Percentiles rank a stretch among this genome's conserved stretches.
phyloP scores from a whole-genome alignment of 1,140 invertebrate genomes.

The Bactericera cockerelli region DNA sequence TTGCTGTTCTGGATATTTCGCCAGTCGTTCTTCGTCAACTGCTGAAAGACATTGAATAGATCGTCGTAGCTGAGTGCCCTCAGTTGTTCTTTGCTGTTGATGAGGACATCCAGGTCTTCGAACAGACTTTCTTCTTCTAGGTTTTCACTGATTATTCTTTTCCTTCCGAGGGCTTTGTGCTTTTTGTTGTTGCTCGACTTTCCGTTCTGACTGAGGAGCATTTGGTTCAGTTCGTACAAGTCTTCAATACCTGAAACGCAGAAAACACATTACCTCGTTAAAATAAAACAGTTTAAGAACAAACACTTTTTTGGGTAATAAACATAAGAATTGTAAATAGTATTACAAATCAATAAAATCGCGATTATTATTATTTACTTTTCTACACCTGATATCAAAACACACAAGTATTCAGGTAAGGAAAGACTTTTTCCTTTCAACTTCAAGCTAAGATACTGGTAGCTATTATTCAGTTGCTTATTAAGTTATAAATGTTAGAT shows the following conservation, averaged over 20 bases:
- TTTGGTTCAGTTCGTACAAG: conserved; percentile 24
- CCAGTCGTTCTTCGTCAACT: conserved; percentile 15
- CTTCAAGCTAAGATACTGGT: too few relatives aligned
- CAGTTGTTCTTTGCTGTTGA: conserved; percentile 6
- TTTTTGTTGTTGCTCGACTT: neutral
- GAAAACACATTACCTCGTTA: too few relatives aligned
- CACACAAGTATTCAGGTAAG: too few relatives aligned
- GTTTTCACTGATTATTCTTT: conserved; percentile 19
- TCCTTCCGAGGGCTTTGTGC: conserved; percentile 8
- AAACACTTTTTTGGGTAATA: too few relatives aligned
- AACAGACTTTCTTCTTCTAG: conserved; percentile 21
- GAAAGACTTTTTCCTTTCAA: too few relatives aligned
- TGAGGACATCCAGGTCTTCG: neutral
- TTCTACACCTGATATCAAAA: too few relatives aligned
- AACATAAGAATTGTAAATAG: too few relatives aligned
- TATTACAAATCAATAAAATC: too few relatives aligned
- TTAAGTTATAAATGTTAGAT: too few relatives aligned
- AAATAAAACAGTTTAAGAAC: too few relatives aligned
- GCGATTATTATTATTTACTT: too few relatives aligned
- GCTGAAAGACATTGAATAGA: conserved; percentile 21
- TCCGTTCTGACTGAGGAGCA: conserved; percentile 14
- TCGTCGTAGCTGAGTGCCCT: conserved; percentile 24
- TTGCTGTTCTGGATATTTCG: neutral
- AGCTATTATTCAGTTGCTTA: too few relatives aligned
- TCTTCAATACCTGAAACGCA: conserved; percentile 20